Evolutionary conservation across 2,888 invertebrate genomes (phyloP).

Genomic region (Drosophila meridionalis): DNA sequence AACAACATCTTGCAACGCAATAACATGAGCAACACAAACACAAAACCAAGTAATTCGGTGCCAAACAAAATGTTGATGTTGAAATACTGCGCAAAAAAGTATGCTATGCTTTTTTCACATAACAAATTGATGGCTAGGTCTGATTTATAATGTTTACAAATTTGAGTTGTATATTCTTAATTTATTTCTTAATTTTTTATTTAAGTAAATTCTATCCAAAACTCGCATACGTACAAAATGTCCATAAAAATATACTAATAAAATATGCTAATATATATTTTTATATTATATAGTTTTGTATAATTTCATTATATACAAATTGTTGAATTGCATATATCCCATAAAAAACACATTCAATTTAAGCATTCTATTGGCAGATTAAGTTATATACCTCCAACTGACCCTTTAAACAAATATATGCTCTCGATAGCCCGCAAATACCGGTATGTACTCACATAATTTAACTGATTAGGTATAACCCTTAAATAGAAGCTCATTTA

Average conservation of each 20-base stretch:
- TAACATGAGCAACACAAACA: slow-evolving; percentile 34
- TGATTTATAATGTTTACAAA: background rate
- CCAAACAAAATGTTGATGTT: slow-evolving; percentile 14
- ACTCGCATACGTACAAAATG: too few species aligned
- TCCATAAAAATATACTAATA: background rate
- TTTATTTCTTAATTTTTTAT: too few species aligned
- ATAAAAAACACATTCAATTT: background rate
- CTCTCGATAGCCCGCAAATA: background rate
- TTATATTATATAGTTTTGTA: too few species aligned
- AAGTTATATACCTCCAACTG: background rate
- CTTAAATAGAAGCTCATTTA: background rate
- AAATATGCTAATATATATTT: too few species aligned
- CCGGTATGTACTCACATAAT: slow-evolving; percentile 2
- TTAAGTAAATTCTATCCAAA: too few species aligned
- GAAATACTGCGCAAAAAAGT: slow-evolving; percentile 39
- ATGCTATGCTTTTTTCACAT: slow-evolving; percentile 24
- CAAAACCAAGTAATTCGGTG: background rate
- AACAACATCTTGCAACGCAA: slow-evolving; percentile 37
- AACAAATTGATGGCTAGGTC: too few species aligned
- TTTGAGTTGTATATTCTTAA: background rate
- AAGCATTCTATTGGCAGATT: background rate
- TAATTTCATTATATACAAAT: too few species aligned
- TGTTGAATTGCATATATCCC: background rate
- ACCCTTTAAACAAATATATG: background rate
- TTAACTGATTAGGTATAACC: background rate